Evolutionary conservation across 2,113 vertebrate genomes (phyloP).

Genomic region (Myotis yumanensis): DNA sequence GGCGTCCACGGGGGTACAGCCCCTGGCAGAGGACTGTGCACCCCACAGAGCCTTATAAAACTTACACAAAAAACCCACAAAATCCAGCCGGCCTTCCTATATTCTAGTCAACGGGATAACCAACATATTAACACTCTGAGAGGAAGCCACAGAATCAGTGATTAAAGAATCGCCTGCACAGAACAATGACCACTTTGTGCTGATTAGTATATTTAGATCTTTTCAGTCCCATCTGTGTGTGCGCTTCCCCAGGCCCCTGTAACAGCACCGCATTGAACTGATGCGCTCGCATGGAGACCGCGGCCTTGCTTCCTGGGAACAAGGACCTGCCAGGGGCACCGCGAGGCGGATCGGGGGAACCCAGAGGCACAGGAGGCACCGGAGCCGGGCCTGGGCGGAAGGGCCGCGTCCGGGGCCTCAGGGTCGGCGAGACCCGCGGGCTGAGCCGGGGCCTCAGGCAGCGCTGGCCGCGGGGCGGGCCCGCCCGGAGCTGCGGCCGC

Average conservation of each 20-base stretch:
- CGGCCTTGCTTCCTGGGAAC: not conserved
- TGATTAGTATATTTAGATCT: not conserved
- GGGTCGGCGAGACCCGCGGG: not conserved
- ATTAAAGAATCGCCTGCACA: not conserved
- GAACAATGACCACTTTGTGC: not conserved
- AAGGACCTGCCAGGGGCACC: not conserved
- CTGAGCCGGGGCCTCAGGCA: not conserved
- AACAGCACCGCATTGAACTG: not conserved
- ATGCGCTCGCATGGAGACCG: not conserved
- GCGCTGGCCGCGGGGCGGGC: too few relatives aligned
- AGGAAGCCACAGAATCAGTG: not conserved
- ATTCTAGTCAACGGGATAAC: not conserved
- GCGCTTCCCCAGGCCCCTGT: not conserved
- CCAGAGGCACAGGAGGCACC: not conserved
- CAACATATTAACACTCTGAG: not conserved
- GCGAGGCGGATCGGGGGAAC: not conserved
- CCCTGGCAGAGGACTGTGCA: too few relatives aligned
- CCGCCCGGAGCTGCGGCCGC: too few relatives aligned
- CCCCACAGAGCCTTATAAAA: not conserved
- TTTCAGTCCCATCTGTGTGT: not conserved
- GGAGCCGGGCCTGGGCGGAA: not conserved
- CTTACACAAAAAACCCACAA: constrained; percentile 32
- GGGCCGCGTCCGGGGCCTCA: not conserved
- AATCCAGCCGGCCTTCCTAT: not conserved
- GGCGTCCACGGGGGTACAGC: too few relatives aligned